Base-by-base conservation (phyloP, 2,113 vertebrate species). In the Cyanoderma ruficeps region DNA sequence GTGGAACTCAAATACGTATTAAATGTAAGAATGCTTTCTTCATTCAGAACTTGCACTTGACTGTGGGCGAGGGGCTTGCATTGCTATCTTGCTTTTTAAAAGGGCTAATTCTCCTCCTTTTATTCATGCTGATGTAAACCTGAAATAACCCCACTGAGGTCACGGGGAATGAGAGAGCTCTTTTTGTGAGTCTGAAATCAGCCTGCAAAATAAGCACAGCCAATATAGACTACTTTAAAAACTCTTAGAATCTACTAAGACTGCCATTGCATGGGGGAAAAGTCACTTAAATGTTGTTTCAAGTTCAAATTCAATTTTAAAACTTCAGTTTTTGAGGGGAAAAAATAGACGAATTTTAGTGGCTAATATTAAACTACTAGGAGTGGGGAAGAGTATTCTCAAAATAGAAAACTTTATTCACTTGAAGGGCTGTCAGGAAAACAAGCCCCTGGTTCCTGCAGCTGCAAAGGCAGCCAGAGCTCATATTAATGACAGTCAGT, bases 131-230 rank as follows among this genome's bases (percentile, higher is more conserved):
- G 57, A 61, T 87, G 37, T 79, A 91, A 94, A 91, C 67, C 67
- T 70, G 33, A 85, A 93, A 89, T 82, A 87, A 91, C 64, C 46
- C 56, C 28, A 46, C 22, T 56, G 68, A 87, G 55, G 57, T 87
- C 87, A 76, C 39, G 59, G 22, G 24, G 52, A 80, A 75, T 37
- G 35, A 76, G 79, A 83, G 71, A 83, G 20, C 56, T 52, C 78
- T 94, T 70, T 68, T 75, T 83, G 31, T 86, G 47, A 74, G 18
- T 65, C 83, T 94, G 89, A 93, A 96, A 90, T 90, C 78, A 91
- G 85, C 22, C 79, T 67, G 44, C 47, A 88, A 91, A 93, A 44
- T 60, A 77, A 83, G 68, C 46, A 46, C 28, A 65, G 49, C 72
- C 20, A 47, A n/a, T 67, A 77, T 1, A 74, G n/a, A 64, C 31